These are phyloP conservation scores for Caerostris darwini DNA, from an alignment of 1,140 invertebrate species.

Conservation along the genomic window DNA sequence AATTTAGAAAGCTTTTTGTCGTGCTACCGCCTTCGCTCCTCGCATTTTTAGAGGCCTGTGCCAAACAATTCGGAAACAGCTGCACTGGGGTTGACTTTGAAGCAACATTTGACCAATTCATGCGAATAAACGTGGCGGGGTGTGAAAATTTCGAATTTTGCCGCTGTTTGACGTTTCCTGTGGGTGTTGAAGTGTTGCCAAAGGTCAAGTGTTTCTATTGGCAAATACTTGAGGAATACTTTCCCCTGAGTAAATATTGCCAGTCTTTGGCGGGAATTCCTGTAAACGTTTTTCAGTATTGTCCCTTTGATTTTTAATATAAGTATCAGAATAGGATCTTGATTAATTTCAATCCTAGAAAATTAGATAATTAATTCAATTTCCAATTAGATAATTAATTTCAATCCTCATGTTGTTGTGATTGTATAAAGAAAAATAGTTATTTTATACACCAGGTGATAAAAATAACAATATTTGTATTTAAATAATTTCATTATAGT, in stretches of 20 bases:
- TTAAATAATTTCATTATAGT: no score
- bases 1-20: slow-evolving; percentile 62
- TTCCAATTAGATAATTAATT: no score
- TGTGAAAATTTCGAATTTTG: neutral
- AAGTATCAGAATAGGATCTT: no score
- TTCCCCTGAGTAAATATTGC: neutral
- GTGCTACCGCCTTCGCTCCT: neutral
- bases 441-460: no score
- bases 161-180: neutral
- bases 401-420: no score
- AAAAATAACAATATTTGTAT: no score
- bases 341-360: no score
- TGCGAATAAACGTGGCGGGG: slow-evolving; percentile 13
- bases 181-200: neutral
- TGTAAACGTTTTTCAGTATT: no score
- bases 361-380: no score
- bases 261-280: no score
- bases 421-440: no score
- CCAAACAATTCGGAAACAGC: slow-evolving; percentile 21
- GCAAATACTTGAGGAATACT: neutral
- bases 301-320: no score
- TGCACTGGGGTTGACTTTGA: neutral
- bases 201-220: neutral
- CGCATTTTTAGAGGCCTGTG: slow-evolving; percentile 35
- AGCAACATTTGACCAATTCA: slow-evolving; percentile 17